Evolutionary conservation across 2,113 vertebrate species (phyloP).

Genomic region (Gallinago media): DNA sequence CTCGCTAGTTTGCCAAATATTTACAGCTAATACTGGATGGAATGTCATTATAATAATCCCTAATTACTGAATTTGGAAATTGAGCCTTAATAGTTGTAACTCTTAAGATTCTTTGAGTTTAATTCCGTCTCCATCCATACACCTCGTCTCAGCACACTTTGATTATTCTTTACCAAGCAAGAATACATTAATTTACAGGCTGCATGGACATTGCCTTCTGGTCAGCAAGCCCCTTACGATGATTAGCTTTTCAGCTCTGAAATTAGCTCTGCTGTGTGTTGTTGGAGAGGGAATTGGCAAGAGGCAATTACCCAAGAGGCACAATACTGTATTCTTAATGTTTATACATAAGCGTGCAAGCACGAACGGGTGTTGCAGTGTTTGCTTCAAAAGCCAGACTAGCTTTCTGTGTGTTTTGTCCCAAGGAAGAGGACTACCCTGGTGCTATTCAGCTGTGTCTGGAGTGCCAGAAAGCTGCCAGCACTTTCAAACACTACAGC

Average conservation of each 20-base stretch:
- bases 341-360: not conserved
- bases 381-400: not conserved
- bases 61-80: not conserved
- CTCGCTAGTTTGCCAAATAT: not conserved
- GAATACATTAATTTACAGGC: too few relatives aligned
- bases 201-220: too few relatives aligned
- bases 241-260: too few relatives aligned
- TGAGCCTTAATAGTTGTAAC: not conserved
- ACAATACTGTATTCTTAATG: not conserved
- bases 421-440: slow-evolving; percentile 97
- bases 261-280: too few relatives aligned
- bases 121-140: not conserved
- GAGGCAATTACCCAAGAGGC: not conserved
- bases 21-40: not conserved
- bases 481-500: slow-evolving; percentile 99
- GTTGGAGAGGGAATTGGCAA: too few relatives aligned
- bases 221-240: too few relatives aligned
- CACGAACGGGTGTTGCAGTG: not conserved
- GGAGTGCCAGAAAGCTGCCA: slow-evolving; percentile 98
- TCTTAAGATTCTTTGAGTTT: not conserved
- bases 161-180: too few relatives aligned
- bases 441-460: slow-evolving; percentile 97
- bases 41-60: not conserved
- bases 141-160: not conserved
- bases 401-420: not conserved